phyloP scores from a whole-genome alignment of 2,888 invertebrate species.

The Panzeria rudis region DNA sequence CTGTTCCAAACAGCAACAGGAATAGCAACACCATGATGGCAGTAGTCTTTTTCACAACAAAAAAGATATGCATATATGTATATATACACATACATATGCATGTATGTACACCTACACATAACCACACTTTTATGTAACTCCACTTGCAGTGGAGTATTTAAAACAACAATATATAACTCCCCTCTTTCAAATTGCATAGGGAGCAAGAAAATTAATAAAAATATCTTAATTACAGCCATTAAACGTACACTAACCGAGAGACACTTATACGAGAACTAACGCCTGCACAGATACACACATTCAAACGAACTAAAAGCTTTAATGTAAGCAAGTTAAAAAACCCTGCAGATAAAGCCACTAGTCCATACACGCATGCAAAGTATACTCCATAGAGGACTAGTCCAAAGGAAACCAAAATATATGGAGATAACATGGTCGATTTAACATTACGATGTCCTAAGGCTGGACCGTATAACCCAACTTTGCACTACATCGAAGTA shows the following conservation, averaged over 20 bases:
- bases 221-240: conserved; percentile 70
- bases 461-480: too few species aligned
- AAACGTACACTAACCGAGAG: conserved; percentile 65
- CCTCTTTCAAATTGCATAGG: conserved; percentile 36
- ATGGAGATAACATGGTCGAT: too few species aligned
- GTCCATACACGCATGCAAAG: too few species aligned
- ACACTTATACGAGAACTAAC: neutral
- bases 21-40: conserved; percentile 41
- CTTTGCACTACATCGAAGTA: too few species aligned
- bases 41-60: conserved; percentile 47
- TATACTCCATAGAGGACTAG: too few species aligned
- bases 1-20: conserved; percentile 58
- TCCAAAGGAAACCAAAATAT: too few species aligned
- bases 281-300: neutral
- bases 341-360: too few species aligned
- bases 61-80: too few species aligned
- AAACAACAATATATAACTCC: conserved; percentile 23
- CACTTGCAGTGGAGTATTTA: conserved; percentile 40
- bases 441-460: too few species aligned
- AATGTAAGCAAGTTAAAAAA: conserved; percentile 52
- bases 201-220: conserved; percentile 46
- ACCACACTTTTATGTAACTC: conserved; percentile 28
- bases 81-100: neutral
- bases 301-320: conserved; percentile 27
- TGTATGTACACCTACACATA: neutral